These are phyloP conservation scores for Poecilia picta DNA, from an alignment of 2,797 vertebrate genomes.

Conservation along the genomic window DNA sequence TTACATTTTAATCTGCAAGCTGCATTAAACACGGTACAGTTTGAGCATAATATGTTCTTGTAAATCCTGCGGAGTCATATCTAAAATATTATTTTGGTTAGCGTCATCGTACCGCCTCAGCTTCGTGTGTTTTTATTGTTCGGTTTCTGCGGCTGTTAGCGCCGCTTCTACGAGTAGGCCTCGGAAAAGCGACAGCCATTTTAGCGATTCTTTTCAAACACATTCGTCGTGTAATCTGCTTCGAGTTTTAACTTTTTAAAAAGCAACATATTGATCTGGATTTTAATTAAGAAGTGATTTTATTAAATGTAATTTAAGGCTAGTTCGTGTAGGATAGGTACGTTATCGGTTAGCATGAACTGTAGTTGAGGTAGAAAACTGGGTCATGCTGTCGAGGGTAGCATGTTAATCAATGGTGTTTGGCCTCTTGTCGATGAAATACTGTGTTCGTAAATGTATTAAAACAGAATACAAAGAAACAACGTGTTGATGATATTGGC, in stretches of 20 bases:
- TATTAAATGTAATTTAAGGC: neutral
- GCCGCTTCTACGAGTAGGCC: conserved; percentile 39
- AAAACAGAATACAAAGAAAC: neutral
- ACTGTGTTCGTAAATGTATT: neutral
- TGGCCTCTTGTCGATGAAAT: neutral
- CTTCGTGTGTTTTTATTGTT: neutral
- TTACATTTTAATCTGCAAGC: neutral
- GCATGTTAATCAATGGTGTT: neutral
- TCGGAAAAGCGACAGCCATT: conserved; percentile 63
- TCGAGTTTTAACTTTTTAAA: neutral
- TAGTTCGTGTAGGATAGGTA: accelerated
- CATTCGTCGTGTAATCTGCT: neutral
- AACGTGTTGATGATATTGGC: neutral
- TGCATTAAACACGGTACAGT: conserved; percentile 37
- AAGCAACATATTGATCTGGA: neutral
- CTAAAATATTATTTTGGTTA: accelerated
- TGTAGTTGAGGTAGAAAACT: neutral
- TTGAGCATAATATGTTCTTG: accelerated
- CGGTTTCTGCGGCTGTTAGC: neutral
- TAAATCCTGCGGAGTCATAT: neutral
- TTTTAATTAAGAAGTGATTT: neutral
- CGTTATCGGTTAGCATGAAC: conserved; percentile 1
- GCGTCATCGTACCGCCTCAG: accelerated
- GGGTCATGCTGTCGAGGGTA: conserved; percentile 2
- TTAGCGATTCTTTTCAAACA: conserved; percentile 39